These are phyloP conservation scores for Leucopternis melanops DNA, from an alignment of 2,113 vertebrate species.

Conservation along the genomic window DNA sequence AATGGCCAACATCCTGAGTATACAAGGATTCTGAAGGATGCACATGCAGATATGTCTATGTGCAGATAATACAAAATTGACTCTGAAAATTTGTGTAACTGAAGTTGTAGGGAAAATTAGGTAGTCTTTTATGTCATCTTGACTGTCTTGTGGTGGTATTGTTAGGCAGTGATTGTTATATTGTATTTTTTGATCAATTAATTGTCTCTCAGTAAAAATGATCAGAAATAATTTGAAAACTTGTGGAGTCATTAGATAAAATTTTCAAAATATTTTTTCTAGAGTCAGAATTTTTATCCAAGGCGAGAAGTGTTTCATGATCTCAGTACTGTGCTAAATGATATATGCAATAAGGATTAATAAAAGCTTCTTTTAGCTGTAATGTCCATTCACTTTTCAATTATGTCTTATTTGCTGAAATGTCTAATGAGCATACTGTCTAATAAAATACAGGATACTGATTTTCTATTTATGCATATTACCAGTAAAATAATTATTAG, in stretches of 20 bases:
- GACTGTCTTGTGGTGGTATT: not conserved
- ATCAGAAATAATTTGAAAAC: not conserved
- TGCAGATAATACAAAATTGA: not conserved
- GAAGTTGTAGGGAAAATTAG: not conserved
- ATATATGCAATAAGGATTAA: not conserved
- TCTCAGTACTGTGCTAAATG: not conserved
- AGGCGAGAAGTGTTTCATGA: not conserved
- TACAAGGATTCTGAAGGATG: not conserved
- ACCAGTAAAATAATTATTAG: not conserved
- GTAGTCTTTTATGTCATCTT: not conserved
- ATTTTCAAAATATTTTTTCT: not conserved
- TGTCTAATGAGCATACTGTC: not conserved
- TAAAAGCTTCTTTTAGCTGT: not conserved
- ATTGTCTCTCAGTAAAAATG: not conserved
- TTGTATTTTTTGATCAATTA: not conserved
- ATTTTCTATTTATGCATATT: not conserved
- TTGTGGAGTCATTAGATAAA: not conserved
- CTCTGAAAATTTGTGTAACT: not conserved
- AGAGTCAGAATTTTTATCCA: not conserved
- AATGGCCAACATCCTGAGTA: not conserved
- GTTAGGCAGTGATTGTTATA: not conserved
- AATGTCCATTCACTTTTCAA: not conserved
- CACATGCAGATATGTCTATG: not conserved
- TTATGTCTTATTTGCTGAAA: not conserved
- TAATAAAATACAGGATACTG: not conserved